A percentile compares a stretch with the other conserved stretches of the same genome.
Conservation (phyloP, 2,888 invertebrate genomes). For the Dorcus hopei region DNA sequence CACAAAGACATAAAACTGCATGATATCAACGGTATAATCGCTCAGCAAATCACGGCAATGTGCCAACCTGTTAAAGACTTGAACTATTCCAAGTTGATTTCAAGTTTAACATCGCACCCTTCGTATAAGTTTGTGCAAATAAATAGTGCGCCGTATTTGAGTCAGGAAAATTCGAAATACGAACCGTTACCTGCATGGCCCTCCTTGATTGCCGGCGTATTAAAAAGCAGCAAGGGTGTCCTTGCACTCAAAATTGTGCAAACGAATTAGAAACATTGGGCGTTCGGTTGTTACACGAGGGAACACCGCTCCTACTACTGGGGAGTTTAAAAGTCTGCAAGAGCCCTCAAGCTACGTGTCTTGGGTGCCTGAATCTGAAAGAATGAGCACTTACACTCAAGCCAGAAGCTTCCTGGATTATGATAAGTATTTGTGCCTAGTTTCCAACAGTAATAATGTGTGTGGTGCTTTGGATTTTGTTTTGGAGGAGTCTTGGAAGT, state of each 20-base stretch:
- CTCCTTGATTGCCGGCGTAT: conserved; percentile 7
- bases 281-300: conserved; percentile 50
- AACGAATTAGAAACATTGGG: conserved; percentile 32
- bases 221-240: conserved; percentile 8
- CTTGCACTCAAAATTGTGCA: conserved; percentile 7
- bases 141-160: conserved; percentile 46
- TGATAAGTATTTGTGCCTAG: conserved; percentile 48
- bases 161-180: conserved; percentile 35
- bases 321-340: conserved; percentile 36
- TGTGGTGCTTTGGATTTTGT: conserved; percentile 44
- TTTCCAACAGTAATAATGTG: conserved; percentile 50
- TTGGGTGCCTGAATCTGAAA: conserved; percentile 43
- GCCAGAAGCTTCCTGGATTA: conserved; percentile 43
- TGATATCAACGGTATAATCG: conserved; percentile 49
- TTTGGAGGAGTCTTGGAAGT: conserved; percentile 50
- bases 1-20: conserved; percentile 22
- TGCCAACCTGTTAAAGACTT: conserved; percentile 46
- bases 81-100: conserved; percentile 39
- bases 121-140: conserved; percentile 50
- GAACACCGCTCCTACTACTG: conserved; percentile 23
- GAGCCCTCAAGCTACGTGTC: conserved; percentile 42
- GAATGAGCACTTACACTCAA: conserved; percentile 46
- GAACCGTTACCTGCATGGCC: conserved; percentile 48
- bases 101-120: conserved; percentile 49
- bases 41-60: conserved; percentile 49